These are phyloP conservation scores for Castor canadensis DNA, from an alignment of 2,113 vertebrate species.

Conservation along the genomic window DNA sequence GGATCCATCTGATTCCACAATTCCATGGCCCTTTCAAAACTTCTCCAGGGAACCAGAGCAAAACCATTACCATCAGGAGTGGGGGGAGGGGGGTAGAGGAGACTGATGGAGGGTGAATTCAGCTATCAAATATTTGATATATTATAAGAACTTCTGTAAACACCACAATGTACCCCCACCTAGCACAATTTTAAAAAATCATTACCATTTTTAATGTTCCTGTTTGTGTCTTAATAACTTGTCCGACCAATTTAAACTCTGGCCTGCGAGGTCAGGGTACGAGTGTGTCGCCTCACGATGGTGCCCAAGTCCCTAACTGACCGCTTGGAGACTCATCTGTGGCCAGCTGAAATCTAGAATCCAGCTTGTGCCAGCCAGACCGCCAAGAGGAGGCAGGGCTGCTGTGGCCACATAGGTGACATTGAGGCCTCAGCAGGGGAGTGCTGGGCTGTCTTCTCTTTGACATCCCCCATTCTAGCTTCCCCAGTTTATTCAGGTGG, in stretches of 20 bases:
- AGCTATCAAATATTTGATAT: no score
- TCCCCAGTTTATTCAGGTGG: neutral
- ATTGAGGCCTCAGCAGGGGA: neutral
- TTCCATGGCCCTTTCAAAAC: neutral
- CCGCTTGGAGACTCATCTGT: no score
- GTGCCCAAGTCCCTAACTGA: neutral
- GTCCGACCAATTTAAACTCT: neutral
- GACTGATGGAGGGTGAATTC: no score
- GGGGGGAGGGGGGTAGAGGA: no score
- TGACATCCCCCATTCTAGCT: neutral
- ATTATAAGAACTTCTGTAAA: no score
- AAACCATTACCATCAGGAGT: no score
- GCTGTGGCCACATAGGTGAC: no score
- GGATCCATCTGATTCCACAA: neutral
- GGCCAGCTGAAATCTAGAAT: neutral
- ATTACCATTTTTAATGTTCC: neutral
- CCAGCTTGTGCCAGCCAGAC: neutral
- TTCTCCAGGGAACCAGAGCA: neutral
- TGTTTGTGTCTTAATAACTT: neutral
- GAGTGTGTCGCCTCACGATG: neutral
- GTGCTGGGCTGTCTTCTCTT: neutral
- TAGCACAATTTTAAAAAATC: no score
- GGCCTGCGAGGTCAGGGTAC: neutral
- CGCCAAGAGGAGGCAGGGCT: neutral
- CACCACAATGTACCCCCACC: no score